phyloP scores from a whole-genome alignment of 1,140 invertebrate species.

The Danaus plexippus region DNA sequence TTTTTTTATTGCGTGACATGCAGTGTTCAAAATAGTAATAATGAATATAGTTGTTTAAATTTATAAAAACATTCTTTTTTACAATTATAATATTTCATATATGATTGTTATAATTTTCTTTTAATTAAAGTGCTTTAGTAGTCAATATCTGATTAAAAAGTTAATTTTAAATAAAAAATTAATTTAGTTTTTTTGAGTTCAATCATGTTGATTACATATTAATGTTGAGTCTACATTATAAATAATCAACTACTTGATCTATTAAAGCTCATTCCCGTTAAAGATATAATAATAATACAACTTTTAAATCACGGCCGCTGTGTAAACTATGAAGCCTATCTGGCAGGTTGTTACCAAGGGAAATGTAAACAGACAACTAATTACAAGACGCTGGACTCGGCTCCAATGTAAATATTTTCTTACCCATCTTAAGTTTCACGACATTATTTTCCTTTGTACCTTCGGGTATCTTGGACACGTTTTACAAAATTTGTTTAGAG shows the following conservation, averaged over 20 bases:
- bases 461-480: conserved; percentile 15
- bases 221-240: neutral
- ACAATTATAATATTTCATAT: no score
- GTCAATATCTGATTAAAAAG: no score
- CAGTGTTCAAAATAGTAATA: no score
- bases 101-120: no score
- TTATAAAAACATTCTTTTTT: no score
- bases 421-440: conserved; percentile 25
- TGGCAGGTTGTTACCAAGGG: conserved; percentile 19
- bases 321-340: conserved; percentile 19
- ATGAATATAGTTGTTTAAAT: no score
- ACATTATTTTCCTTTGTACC: conserved; percentile 24
- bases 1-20: no score
- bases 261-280: conserved; percentile 2
- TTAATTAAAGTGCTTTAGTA: no score
- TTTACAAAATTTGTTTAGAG: conserved; percentile 1
- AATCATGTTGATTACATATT: neutral
- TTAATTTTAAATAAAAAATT: no score
- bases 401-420: conserved; percentile 26
- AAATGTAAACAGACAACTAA: conserved; percentile 36
- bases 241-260: conserved; percentile 5
- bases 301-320: conserved; percentile 19
- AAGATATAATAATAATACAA: conserved; percentile 20
- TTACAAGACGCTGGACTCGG: conserved; percentile 30
- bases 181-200: neutral